Base-by-base conservation (phyloP, 2,888 invertebrate genomes). In the Tachystola acroxantha region DNA sequence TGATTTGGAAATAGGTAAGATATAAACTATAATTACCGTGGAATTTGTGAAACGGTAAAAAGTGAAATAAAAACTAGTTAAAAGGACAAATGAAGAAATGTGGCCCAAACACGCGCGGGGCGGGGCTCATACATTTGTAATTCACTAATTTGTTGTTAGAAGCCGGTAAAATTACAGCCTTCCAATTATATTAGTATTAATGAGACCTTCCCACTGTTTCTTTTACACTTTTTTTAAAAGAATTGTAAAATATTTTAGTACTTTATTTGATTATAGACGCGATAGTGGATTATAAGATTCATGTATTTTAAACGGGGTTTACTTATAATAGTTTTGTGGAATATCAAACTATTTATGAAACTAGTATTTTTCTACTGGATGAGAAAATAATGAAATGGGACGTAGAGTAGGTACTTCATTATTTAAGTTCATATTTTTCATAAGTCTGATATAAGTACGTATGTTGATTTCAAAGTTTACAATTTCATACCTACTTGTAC, bases 171-270 rank as follows among this genome's bases (percentile, higher is more conserved):
- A 82, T 81, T 80, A 82, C 69, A 81, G 68, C 52, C 64, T 70
- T 68, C 68, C 73, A 80, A 82, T 81, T 82, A 84, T 76, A 78
- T 85, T 79, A 81, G 73, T 81, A 84, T 80, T 81, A 80, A 84
- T 80, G 73, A 79, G 71, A 45, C 51, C 66, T 48, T 57, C 71
- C 72, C 64, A 64, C 65, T 66, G 59, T 63, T 69, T 61, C 60
- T 62, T 65, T 63, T 62, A 59, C 53, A 57, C 48, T 54, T 65
- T 65, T 68, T 59, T 53, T 39, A 28, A 32, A 34, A 34, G 12
- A 32, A 28, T 24, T 5, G 14, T 32, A 28, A 16, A 40, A 36
- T 31, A 36, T 36, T 36, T 39, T 34, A 16, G 3, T 16, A 16
- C 16, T 16, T 16, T n/a, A n/a, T n/a, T 24, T 12, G 11, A 32